Evolutionary conservation across 2,113 vertebrate species (phyloP).

Genomic region (Cephalopterus ornatus): DNA sequence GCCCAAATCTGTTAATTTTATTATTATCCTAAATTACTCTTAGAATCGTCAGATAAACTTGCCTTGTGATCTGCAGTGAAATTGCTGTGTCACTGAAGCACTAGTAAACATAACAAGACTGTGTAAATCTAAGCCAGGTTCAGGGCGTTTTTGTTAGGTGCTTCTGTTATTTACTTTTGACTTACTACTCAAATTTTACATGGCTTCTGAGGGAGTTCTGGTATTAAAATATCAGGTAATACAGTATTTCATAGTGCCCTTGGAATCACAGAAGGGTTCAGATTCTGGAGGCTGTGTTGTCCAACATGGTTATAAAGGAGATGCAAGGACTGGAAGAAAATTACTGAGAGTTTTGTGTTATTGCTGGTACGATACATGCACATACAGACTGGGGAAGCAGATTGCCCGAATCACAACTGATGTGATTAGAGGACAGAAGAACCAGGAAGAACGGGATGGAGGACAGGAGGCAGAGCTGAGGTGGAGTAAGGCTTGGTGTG

Average conservation of each 20-base stretch:
- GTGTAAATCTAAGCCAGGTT: background rate
- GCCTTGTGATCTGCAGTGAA: background rate
- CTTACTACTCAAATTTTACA: background rate
- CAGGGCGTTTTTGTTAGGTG: background rate
- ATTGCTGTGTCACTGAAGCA: background rate
- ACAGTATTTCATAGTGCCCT: background rate
- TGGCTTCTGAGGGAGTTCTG: background rate
- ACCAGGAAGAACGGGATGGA: background rate
- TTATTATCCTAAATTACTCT: background rate
- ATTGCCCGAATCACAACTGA: background rate
- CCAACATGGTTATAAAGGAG: rapidly evolving
- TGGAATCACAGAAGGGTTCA: background rate
- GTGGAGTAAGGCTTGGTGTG: background rate
- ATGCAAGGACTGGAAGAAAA: background rate
- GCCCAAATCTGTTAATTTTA: background rate
- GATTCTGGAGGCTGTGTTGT: background rate
- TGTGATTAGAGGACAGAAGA: background rate
- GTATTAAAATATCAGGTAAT: background rate
- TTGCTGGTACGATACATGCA: background rate
- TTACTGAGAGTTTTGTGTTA: too few relatives aligned
- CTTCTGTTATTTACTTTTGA: background rate
- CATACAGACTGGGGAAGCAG: background rate
- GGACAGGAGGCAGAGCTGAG: background rate
- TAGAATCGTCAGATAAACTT: background rate
- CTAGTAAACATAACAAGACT: background rate